These are phyloP conservation scores for Cyclophora punctaria DNA, from an alignment of 2,888 invertebrate genomes.

Conservation along the genomic window DNA sequence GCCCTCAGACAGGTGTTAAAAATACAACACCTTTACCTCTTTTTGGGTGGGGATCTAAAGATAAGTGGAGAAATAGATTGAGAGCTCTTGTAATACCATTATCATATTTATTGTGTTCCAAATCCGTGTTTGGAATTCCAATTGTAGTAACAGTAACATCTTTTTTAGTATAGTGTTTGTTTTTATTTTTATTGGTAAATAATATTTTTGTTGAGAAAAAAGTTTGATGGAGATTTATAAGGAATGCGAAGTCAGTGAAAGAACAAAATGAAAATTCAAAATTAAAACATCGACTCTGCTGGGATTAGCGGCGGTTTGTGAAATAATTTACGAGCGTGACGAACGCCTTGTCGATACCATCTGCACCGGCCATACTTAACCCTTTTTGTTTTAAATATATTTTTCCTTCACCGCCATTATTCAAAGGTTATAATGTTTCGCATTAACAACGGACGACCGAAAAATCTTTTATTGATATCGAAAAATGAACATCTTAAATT, in stretches of 20 bases:
- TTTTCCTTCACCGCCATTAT: slow-evolving; percentile 64
- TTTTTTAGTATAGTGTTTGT: slow-evolving; percentile 31
- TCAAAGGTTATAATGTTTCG: slow-evolving; percentile 69
- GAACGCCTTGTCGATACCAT: slow-evolving; percentile 71
- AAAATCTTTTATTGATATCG: slow-evolving; percentile 66
- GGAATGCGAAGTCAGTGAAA: slow-evolving; percentile 47
- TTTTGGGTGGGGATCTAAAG: slow-evolving; percentile 53
- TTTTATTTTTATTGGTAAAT: slow-evolving; percentile 40
- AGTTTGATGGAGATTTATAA: slow-evolving; percentile 48
- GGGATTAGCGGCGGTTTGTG: slow-evolving; percentile 70
- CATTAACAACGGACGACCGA: slow-evolving; percentile 52
- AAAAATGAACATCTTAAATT: slow-evolving; percentile 57
- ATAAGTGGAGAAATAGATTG: slow-evolving; percentile 68
- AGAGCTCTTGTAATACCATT: slow-evolving; percentile 56
- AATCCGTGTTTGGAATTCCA: slow-evolving; percentile 45
- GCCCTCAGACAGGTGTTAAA: slow-evolving; percentile 72
- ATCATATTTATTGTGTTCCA: slow-evolving; percentile 59
- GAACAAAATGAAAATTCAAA: slow-evolving; percentile 58
- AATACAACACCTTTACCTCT: slow-evolving; percentile 67
- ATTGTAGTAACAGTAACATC: slow-evolving; percentile 43
- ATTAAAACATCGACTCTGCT: slow-evolving; percentile 68
- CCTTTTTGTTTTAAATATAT: slow-evolving; percentile 68
- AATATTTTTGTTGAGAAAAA: slow-evolving; percentile 47
- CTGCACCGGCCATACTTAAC: slow-evolving; percentile 64
- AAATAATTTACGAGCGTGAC: slow-evolving; percentile 74